Evolutionary conservation across 2,113 vertebrate genomes (phyloP), one percentile per base, ranked within the genome.

Genomic region (Tauraco erythrolophus): DNA sequence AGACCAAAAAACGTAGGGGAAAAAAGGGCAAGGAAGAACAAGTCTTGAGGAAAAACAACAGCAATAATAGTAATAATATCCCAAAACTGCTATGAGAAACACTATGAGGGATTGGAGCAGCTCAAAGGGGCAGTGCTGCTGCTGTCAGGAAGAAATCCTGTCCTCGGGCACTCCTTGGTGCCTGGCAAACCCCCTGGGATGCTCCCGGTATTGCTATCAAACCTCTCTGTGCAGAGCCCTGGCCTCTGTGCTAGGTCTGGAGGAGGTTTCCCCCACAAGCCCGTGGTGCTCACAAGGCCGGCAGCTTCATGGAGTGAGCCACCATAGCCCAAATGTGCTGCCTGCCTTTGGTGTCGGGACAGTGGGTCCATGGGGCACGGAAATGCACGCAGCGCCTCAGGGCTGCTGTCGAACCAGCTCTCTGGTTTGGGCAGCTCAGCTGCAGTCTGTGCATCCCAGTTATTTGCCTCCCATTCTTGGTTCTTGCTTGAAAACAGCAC

Each of bases 211-310:
- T n/a, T 48, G n/a, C 54, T 68, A 5, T 69, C 24, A 53, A 37
- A 58, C 21, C 18, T 35, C 7, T 17, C 37, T 0, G 0, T 18
- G 24, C 37, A 66, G 74, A 72, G 39, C 64, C 33, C 30, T 24
- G 28, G 18, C 15, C 33, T 54, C 9, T 7, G 21, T 0, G 1
- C 41, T 1, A 8, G 28, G 13, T 35, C 13, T 3, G 2, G 53
- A 51, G 43, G 13, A 25, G 18, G 7, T 27, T 27, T 53, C 10
- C 33, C 21, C 18, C 22, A 43, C 1, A 1, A 17, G 6, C 21
- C 43, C 2, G 1, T 5, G 10, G 37, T 58, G 16, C 23, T 25
- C 1, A 3, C 2, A 1, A n/a, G 19, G 43, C 22, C 1, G 1
- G 28, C 60, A 46, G 39, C 37, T 53, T 66, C 23, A 25, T 5